Base-by-base conservation (phyloP, 1,140 invertebrate species). In the Pantala flavescens region DNA sequence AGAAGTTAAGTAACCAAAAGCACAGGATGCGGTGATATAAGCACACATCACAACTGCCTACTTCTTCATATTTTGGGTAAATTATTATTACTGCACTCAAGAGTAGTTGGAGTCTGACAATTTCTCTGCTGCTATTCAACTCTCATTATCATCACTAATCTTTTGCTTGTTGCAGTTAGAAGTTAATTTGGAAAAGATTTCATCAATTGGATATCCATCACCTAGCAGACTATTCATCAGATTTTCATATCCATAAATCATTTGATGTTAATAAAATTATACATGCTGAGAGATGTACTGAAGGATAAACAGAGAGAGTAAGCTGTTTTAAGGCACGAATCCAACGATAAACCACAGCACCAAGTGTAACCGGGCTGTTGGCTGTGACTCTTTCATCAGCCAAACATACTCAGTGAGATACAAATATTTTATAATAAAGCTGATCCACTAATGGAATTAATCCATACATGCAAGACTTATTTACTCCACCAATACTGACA, bases 291-390 rank as follows among this genome's bases (percentile, higher is more conserved):
- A 63, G 28, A 55, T 72, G 28, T 49, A 23, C 5, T 19, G 49
- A 63, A 63, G 49, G 43, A 55, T 71, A 36, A 63, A 43, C 49
- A 55, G 74, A 71, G 74, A 36, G 71, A 71, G 72, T 63, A 42
- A 75, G 28, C 49, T 71, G 71, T 74, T 75, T 76, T 76, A 76
- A 76, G 76, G 76, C 76, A 76, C 76, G 70, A 76, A 75, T 75
- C 74, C 72, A 73, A 76, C 76, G 43, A 71, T 73, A 74, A 74
- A 74, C 72, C 74, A 75, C 73, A 43, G 72, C 70, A 36, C 49
- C 49, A 63, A 16, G 49, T 12, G 12, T 63, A 63, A 63, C 49
- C 49, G 49, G 49, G 49, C 49, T 63, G 49, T 63, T 63, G 49
- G 49, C 49, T 63, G 49, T 63, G 49, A 63, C n/a, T 63, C 16